A percentile compares a stretch with the other conserved stretches of the same genome.
Conservation (phyloP, 2,113 vertebrate genomes). For the Potamarius usumacintae region DNA sequence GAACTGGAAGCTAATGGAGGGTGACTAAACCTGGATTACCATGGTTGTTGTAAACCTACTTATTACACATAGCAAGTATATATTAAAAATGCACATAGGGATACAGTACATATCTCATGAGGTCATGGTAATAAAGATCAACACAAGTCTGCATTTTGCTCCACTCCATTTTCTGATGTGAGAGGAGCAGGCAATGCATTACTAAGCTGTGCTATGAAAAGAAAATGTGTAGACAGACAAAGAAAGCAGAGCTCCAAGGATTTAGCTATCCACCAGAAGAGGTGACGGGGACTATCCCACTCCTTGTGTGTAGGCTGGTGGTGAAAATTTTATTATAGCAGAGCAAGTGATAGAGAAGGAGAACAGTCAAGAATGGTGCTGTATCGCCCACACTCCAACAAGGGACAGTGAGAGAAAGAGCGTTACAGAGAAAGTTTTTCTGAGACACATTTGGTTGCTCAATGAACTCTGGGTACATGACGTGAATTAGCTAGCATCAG, state of each 20-base stretch:
- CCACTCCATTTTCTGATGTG: background rate
- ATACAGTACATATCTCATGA: background rate
- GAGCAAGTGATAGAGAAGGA: slow-evolving; percentile 49
- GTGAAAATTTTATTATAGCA: slow-evolving; percentile 51
- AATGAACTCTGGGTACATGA: slow-evolving; percentile 19
- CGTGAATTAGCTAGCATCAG: slow-evolving; percentile 19
- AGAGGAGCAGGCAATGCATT: background rate
- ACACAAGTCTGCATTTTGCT: background rate
- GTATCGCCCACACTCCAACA: slow-evolving; percentile 52
- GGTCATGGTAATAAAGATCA: background rate
- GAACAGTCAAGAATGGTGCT: slow-evolving; percentile 12
- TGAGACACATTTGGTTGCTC: slow-evolving; percentile 14
- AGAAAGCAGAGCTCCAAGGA: background rate
- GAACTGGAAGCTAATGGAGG: background rate
- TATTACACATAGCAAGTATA: background rate
- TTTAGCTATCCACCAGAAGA: slow-evolving; percentile 24
- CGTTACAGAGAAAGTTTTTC: background rate
- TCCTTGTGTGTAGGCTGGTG: slow-evolving; percentile 52
- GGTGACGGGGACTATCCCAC: slow-evolving; percentile 32
- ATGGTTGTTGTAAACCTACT: background rate
- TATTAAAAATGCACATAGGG: background rate
- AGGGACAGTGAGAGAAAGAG: slow-evolving; percentile 39
- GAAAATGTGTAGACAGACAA: slow-evolving; percentile 9
- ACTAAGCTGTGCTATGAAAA: background rate
- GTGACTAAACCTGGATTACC: too few relatives aligned